Evolutionary conservation across 35 echinoderm and acorn worm genomes (phyloP).

Genomic region (Diadema setosum): DNA sequence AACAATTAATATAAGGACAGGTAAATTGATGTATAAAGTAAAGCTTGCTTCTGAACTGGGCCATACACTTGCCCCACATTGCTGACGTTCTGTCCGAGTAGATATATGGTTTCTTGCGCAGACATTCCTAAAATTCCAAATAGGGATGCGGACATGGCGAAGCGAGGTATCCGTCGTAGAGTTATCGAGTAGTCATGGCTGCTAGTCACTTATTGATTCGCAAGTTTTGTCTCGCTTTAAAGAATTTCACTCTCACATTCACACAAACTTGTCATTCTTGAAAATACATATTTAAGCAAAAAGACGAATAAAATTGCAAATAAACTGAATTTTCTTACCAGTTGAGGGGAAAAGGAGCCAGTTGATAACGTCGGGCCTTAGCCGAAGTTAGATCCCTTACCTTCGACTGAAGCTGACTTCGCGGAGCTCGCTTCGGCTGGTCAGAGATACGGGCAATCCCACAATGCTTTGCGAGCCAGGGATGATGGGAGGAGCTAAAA

Average conservation of each 20-base stretch:
- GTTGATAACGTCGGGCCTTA: neutral
- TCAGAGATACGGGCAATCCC: neutral
- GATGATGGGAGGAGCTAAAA: constrained; percentile 18
- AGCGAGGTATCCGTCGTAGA: too few relatives aligned
- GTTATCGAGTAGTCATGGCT: neutral
- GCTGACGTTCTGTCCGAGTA: constrained; percentile 1
- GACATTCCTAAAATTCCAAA: neutral
- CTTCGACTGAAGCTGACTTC: neutral
- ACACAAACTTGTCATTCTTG: neutral
- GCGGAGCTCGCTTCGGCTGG: neutral
- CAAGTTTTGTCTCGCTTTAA: neutral
- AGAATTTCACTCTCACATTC: neutral
- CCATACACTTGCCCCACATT: neutral
- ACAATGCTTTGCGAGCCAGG: constrained; percentile 13
- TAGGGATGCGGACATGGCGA: neutral
- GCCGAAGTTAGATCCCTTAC: neutral
- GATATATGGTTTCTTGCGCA: constrained; percentile 2
- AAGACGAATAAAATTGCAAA: neutral
- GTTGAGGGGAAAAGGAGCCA: neutral
- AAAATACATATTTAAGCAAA: neutral
- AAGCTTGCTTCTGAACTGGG: neutral
- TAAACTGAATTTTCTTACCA: neutral
- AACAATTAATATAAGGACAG: too few relatives aligned
- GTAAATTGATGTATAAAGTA: too few relatives aligned
- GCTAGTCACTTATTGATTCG: neutral